phyloP scores from a whole-genome alignment of 2,113 vertebrate species.

The Pardalotus punctatus region DNA sequence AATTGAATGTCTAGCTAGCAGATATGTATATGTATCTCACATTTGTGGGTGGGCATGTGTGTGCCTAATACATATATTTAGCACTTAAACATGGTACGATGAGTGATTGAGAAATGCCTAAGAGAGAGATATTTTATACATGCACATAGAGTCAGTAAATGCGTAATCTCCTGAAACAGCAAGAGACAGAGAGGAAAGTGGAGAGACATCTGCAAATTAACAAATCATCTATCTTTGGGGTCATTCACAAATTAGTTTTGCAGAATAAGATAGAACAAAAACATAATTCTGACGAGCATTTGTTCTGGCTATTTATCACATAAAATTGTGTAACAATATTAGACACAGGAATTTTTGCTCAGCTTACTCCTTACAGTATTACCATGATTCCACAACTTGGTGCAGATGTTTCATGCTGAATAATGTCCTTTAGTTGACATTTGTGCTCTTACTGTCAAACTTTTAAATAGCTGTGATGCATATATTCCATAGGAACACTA shows the following conservation, averaged over 20 bases:
- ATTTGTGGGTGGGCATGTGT: slow-evolving; percentile 36
- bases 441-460: background rate
- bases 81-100: slow-evolving; percentile 15
- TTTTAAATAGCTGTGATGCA: slow-evolving; percentile 18
- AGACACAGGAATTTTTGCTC: slow-evolving; percentile 48
- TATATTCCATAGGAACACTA: background rate
- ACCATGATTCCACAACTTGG: slow-evolving; percentile 43
- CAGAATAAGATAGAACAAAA: slow-evolving; percentile 68
- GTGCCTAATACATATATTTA: background rate
- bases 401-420: slow-evolving; percentile 20
- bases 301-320: slow-evolving; percentile 64
- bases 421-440: slow-evolving; percentile 23
- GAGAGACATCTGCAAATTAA: slow-evolving; percentile 67
- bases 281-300: slow-evolving; percentile 66
- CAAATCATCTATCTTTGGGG: slow-evolving; percentile 64
- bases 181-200: slow-evolving; percentile 17
- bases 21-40: slow-evolving; percentile 59
- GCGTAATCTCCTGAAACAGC: background rate
- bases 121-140: background rate
- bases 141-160: background rate
- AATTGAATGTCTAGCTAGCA: slow-evolving; percentile 62
- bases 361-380: slow-evolving; percentile 18
- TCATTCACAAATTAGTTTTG: slow-evolving; percentile 67
- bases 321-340: slow-evolving; percentile 51
- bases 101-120: slow-evolving; percentile 38